These are phyloP conservation scores for Synodontis membranacea DNA, from an alignment of 2,113 vertebrate genomes.

Conservation along the genomic window DNA sequence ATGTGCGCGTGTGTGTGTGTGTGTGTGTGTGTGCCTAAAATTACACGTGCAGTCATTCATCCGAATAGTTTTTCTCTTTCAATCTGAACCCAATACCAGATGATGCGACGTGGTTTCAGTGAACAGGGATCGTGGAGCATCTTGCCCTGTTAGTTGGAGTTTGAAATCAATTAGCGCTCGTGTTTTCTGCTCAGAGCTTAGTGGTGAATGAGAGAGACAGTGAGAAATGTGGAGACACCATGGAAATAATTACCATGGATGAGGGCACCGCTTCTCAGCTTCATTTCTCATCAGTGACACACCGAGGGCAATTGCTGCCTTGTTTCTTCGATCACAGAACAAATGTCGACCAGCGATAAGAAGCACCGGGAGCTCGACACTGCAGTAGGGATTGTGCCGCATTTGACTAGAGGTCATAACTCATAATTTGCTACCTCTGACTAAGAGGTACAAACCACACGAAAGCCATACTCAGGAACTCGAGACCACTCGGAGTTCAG, in stretches of 20 bases:
- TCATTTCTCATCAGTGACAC: constrained; percentile 50
- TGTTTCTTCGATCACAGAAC: constrained; percentile 51
- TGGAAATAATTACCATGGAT: constrained; percentile 48
- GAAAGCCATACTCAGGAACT: background rate
- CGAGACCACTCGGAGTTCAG: background rate
- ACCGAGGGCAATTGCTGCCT: constrained; percentile 48
- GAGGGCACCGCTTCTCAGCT: constrained; percentile 37
- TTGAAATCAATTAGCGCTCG: constrained; percentile 21
- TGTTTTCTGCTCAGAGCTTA: constrained; percentile 39
- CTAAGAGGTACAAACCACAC: background rate
- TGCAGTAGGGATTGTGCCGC: constrained; percentile 21
- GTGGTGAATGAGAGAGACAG: constrained; percentile 30
- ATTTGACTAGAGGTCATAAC: background rate
- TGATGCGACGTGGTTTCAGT: constrained; percentile 59
- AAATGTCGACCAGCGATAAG: constrained; percentile 33
- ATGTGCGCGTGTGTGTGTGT: background rate
- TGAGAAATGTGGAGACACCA: constrained; percentile 30
- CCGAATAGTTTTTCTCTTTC: constrained; percentile 61
- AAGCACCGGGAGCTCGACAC: constrained; percentile 8
- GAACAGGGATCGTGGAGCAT: constrained; percentile 46
- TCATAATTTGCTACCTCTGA: background rate
- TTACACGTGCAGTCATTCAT: constrained; percentile 64
- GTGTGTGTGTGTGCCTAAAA: background rate
- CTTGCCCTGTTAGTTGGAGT: background rate
- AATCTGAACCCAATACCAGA: constrained; percentile 69